Evolutionary conservation across 2,113 vertebrate species (phyloP).

Genomic region (Chitala chitala): DNA sequence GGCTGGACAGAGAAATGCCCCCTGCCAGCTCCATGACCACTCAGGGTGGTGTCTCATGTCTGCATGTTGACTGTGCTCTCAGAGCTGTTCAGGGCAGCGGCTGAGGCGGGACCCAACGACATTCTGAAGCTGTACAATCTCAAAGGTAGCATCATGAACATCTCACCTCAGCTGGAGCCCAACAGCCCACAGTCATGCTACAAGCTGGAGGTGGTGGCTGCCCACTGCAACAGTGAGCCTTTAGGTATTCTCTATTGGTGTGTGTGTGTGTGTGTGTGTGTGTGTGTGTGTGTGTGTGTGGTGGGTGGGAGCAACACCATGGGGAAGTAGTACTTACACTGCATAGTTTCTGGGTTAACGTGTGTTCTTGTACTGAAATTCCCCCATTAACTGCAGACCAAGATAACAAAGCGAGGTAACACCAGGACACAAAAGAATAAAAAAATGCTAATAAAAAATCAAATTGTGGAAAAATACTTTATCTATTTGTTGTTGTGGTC

Average conservation of each 20-base stretch:
- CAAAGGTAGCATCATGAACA: constrained; percentile 70
- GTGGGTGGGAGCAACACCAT: too few relatives aligned
- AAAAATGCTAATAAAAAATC: too few relatives aligned
- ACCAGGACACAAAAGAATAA: too few relatives aligned
- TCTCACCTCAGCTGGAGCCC: constrained; percentile 59
- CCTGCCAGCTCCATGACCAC: background rate
- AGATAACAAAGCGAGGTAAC: too few relatives aligned
- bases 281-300: too few relatives aligned
- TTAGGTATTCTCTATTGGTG: constrained; percentile 60
- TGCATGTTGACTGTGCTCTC: constrained; percentile 20
- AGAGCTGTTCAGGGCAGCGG: constrained; percentile 67
- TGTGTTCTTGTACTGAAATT: too few relatives aligned
- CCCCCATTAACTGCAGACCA: too few relatives aligned
- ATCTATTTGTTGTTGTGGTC: too few relatives aligned
- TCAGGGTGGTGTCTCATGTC: background rate
- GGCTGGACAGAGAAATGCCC: background rate
- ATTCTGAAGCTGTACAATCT: constrained; percentile 70
- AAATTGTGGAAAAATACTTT: too few relatives aligned
- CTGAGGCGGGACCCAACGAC: constrained; percentile 65
- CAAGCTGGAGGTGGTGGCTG: constrained; percentile 68
- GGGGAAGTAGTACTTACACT: too few relatives aligned
- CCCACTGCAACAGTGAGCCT: constrained; percentile 61
- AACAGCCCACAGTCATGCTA: constrained; percentile 56
- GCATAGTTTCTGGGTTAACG: too few relatives aligned
- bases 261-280: too few relatives aligned